Evolutionary conservation across 2,797 vertebrate species (phyloP).

Genomic region (Pogonophryne albipinna): DNA sequence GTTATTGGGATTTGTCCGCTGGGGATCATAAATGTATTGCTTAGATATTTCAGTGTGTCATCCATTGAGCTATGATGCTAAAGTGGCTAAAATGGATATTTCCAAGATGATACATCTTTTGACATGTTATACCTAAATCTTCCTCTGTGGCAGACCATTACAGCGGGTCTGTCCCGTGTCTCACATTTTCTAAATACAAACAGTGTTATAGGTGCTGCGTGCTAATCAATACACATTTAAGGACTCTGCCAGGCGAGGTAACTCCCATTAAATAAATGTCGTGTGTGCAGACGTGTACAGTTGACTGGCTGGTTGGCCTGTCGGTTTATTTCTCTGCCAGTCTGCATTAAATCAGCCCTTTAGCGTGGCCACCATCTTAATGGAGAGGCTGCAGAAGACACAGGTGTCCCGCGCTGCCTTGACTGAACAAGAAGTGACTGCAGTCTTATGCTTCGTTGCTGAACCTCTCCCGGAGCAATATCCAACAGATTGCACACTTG

Average conservation of each 20-base stretch:
- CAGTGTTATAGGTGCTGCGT: not conserved
- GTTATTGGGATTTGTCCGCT: not conserved
- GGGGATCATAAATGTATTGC: not conserved
- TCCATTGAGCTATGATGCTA: too few species aligned
- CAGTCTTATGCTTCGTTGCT: constrained; percentile 67
- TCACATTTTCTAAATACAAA: not conserved
- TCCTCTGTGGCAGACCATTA: not conserved
- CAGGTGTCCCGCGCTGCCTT: constrained; percentile 59
- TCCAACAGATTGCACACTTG: constrained; percentile 57
- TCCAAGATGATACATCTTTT: not conserved
- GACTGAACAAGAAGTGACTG: constrained; percentile 75
- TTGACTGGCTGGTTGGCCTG: constrained; percentile 38
- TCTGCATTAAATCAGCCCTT: constrained; percentile 56
- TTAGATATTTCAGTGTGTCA: not conserved
- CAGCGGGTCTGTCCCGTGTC: not conserved
- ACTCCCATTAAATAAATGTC: constrained; percentile 13
- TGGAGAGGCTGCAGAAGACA: constrained; percentile 54
- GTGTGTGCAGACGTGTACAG: constrained; percentile 12
- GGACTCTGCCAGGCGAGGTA: constrained; percentile 15
- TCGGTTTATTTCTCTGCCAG: constrained; percentile 60
- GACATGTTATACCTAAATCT: not conserved
- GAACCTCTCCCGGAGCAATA: constrained; percentile 64
- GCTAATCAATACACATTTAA: constrained; percentile 23
- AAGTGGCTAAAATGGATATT: not conserved
- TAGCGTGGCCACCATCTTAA: constrained; percentile 12